Percentiles rank a stretch among this genome's conserved stretches.
Conservation (phyloP, 2,888 invertebrate species). For the Eupeodes luniger region DNA sequence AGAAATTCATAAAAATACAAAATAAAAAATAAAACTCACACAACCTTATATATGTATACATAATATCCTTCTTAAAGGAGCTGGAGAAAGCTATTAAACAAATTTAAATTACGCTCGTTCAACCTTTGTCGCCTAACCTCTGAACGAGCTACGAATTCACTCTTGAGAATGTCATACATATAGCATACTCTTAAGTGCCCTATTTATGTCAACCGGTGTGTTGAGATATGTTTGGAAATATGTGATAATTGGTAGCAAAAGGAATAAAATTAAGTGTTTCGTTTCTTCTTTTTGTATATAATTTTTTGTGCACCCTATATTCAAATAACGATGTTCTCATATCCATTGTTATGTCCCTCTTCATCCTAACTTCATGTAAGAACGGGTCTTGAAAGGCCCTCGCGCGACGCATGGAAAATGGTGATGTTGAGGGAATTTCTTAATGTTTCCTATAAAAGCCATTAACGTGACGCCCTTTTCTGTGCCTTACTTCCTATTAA, state of each 20-base stretch:
- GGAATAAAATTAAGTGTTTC: constrained; percentile 63
- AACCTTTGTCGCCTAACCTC: constrained; percentile 70
- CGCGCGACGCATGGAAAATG: not conserved
- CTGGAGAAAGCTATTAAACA: constrained; percentile 55
- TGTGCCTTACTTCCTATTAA: constrained; percentile 34
- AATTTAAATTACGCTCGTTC: constrained; percentile 67
- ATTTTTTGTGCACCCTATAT: not conserved
- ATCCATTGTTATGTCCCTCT: constrained; percentile 11
- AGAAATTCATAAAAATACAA: constrained; percentile 62
- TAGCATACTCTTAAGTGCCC: constrained; percentile 49
- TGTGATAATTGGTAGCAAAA: constrained; percentile 70
- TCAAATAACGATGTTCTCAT: not conserved
- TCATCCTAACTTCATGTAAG: not conserved
- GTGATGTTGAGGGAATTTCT: constrained; percentile 27
- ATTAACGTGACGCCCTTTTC: constrained; percentile 46
- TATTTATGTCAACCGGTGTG: constrained; percentile 62
- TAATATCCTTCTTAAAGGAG: constrained; percentile 1
- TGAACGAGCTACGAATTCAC: constrained; percentile 47
- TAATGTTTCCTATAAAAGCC: constrained; percentile 53
- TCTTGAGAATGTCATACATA: constrained; percentile 54
- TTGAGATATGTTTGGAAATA: constrained; percentile 63
- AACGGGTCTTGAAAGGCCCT: constrained; percentile 15
- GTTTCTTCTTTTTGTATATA: constrained; percentile 1
- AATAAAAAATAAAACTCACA: constrained; percentile 44
- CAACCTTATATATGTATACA: not conserved